These are phyloP conservation scores for Rhinatrema bivittatum DNA, from an alignment of 2,797 vertebrate genomes.

Conservation along the genomic window DNA sequence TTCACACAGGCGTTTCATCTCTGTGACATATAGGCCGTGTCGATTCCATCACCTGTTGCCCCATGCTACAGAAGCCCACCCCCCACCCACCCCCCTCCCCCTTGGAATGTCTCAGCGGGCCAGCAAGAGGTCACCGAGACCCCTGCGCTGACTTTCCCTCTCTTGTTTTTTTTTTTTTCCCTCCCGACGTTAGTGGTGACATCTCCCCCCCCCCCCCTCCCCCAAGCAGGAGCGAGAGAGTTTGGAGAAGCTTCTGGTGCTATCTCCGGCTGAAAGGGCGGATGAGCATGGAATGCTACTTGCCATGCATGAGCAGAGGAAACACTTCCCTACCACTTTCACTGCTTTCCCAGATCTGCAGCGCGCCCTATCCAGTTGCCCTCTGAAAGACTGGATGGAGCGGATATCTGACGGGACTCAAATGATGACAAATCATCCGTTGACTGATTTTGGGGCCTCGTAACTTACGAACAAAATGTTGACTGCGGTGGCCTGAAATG, in stretches of 20 bases:
- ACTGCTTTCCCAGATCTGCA: slow-evolving; percentile 11
- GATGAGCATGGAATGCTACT: neutral
- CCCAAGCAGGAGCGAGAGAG: neutral
- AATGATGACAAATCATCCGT: slow-evolving; percentile 10
- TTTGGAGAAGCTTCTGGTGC: neutral
- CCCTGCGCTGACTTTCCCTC: slow-evolving; percentile 4
- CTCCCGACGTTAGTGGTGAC: slow-evolving; percentile 2
- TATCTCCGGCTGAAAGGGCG: neutral
- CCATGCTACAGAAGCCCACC: slow-evolving; percentile 39
- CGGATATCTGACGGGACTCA: slow-evolving; percentile 29
- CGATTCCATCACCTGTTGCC: slow-evolving; percentile 53
- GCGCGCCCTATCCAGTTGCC: slow-evolving; percentile 18
- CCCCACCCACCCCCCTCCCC: no score
- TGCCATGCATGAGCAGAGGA: neutral
- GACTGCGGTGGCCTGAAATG: slow-evolving; percentile 19
- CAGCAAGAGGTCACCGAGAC: slow-evolving; percentile 26
- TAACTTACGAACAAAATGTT: slow-evolving; percentile 5
- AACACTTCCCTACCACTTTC: slow-evolving; percentile 1
- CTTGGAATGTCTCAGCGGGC: slow-evolving; percentile 1
- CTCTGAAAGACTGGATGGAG: slow-evolving; percentile 18
- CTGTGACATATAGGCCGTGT: slow-evolving; percentile 39
- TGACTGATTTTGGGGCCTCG: neutral
- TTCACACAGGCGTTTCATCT: slow-evolving; percentile 26
- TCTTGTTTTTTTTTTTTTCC: no score
- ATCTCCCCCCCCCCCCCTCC: slow-evolving; percentile 1